Base-by-base conservation (phyloP, 1,140 invertebrate genomes). In the Eriosoma lanigerum region DNA sequence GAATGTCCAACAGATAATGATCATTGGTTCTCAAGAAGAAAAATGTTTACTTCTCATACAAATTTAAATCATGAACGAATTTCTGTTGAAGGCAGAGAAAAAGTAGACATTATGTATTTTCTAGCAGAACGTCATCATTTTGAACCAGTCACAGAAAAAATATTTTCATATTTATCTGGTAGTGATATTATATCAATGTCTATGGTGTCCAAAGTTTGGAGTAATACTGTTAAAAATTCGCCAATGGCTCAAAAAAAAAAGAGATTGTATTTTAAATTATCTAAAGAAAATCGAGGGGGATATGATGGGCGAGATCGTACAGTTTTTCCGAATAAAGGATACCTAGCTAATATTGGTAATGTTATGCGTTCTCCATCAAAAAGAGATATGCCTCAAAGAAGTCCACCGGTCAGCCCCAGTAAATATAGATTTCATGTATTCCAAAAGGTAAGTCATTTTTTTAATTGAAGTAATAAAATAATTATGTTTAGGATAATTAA, bases 201-300 rank as follows among this genome's bases (percentile, higher is more conserved):
- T 17, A 66, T 81, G 60, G 84, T 85, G 6, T 85, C 84, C 0
- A 84, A 84, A 83, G 73, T 81, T 58, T 84, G 84, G 84, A 82
- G 82, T 38, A 82, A 81, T 24, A 58, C 83, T 17, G 73, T 82
- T 66, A 38, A 78, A 38, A 54, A 48, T 44, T 81, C 83, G 56
- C 52, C 81, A 13, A 58, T 48, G 8, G 82, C 82, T 48, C 80
- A 80, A 21, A 80, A 72, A 32, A 80, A 83, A 54, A 81, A 81
- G 76, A 38, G 38, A 12, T 62, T 54, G 12, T 83, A 83, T 81
- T 78, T 82, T 44, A 80, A 81, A 68, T 38, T 76, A 44, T 75
- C 68, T 12, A 81, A 81, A 66, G 81, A 81, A 56, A 81, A 81
- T 52, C 50, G 81, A 9, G 15, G 24, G 17, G 32, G 13, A n/a